Evolutionary conservation across 2,888 invertebrate species (phyloP), one percentile per base, ranked within the genome.

Genomic region (Drosophila anomalata): DNA sequence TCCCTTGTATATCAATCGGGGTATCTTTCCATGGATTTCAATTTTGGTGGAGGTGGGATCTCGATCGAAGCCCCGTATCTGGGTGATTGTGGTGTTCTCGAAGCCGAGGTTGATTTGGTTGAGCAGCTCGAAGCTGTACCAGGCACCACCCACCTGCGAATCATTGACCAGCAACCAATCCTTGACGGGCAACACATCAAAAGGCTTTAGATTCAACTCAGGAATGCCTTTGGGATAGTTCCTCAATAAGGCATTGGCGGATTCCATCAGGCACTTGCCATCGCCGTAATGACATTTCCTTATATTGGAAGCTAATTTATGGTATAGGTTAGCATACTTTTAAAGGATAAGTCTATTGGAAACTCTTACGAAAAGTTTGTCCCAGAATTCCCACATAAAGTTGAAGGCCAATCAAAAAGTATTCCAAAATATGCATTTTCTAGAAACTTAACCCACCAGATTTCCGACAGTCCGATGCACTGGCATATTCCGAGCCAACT

Each of bases 201-300:
- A 74, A 0, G 90, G 86, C 29, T 81, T 89, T 1, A 90, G 57
- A 3, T 83, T 86, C 5, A 89, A 55, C 2, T 83, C 79, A 3
- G 89, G 75, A 56, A 88, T 78, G 2, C 89, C 87, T 56, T 86
- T 89, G 1, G 89, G 89, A 58, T 72, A 83, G 20, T 58, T 60
- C 0, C 65, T 72, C 29, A 90, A 60, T 3, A 90, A 56, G 2
- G 70, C 62, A 54, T 85, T 79, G 4, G 85, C 79, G 3, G 84
- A 66, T 12, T 75, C 66, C n/a, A 69, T 61, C 6, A 90, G 75
- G 69, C 90, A 90, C 3, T 70, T 66, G 5, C 70, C 69, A 61
- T 90, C 88, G 3, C 83, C 84, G 8, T 78, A 82, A 44, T 60
- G 73, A 8, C 84, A 82, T 53, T 79, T 82, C 17, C 70, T 53